phyloP scores from a whole-genome alignment of 2,797 vertebrate species.

The Typhlichthys subterraneus region DNA sequence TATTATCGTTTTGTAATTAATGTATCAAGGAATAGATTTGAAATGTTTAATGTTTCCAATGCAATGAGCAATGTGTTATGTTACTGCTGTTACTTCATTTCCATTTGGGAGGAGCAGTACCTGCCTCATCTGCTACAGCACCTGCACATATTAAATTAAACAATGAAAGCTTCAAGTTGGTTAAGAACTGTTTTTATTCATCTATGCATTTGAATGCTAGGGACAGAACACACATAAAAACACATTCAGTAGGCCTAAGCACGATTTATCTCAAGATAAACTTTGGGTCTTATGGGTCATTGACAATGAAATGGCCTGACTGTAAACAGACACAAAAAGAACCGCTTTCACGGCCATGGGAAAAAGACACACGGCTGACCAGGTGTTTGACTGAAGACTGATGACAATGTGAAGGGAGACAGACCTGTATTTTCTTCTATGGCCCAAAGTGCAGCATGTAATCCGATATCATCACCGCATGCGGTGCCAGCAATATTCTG shows the following conservation, averaged over 20 bases:
- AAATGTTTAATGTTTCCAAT: too few species aligned
- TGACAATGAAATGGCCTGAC: constrained; percentile 27
- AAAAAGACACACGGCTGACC: constrained; percentile 42
- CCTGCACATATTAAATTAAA: too few species aligned
- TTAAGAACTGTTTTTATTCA: too few species aligned
- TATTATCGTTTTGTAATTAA: too few species aligned
- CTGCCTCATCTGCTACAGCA: too few species aligned
- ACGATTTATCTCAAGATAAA: constrained; percentile 20
- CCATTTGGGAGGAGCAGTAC: too few species aligned
- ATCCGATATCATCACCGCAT: constrained; percentile 27
- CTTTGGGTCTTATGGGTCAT: neutral
- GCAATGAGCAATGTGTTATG: too few species aligned
- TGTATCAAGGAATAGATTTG: too few species aligned
- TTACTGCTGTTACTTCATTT: too few species aligned
- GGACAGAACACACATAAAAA: neutral
- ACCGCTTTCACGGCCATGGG: constrained; percentile 40
- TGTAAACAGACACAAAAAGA: constrained; percentile 22
- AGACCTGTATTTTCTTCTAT: constrained; percentile 33
- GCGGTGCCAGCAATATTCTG: constrained; percentile 7
- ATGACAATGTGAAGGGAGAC: constrained; percentile 23
- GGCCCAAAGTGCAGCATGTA: constrained; percentile 24
- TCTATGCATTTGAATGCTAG: neutral
- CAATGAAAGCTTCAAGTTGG: too few species aligned
- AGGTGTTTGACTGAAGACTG: constrained; percentile 46
- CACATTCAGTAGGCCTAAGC: constrained; percentile 1